Conservation (phyloP, 1,140 invertebrate genomes). For the Aleiodes sp. region DNA sequence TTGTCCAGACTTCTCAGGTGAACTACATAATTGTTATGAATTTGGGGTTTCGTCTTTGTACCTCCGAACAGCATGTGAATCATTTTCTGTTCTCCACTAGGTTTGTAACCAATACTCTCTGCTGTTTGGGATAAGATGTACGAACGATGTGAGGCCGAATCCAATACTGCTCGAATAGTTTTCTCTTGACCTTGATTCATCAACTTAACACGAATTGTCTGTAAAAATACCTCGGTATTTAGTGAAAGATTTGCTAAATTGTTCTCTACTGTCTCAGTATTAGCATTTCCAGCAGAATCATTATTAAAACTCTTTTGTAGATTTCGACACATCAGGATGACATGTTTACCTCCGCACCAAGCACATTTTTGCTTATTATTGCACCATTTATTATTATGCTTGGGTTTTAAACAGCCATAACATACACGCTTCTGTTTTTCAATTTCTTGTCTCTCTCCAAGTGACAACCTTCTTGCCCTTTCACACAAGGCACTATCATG, state of each 20-base stretch:
- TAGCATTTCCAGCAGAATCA: neutral
- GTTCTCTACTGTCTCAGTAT: conserved; percentile 8
- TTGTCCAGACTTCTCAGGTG: conserved; percentile 30
- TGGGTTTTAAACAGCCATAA: conserved; percentile 32
- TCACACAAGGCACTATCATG: conserved; percentile 30
- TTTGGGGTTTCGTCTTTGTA: neutral
- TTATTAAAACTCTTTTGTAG: neutral
- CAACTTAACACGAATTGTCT: conserved; percentile 30
- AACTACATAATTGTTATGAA: conserved; percentile 29
- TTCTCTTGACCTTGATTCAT: conserved; percentile 4
- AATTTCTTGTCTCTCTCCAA: conserved; percentile 26
- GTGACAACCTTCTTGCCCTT: conserved; percentile 31
- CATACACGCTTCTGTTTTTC: conserved; percentile 31
- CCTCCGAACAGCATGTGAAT: conserved; percentile 34
- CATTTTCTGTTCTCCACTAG: conserved; percentile 20
- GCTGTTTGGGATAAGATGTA: conserved; percentile 24
- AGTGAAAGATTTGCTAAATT: conserved; percentile 23
- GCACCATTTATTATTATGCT: conserved; percentile 28
- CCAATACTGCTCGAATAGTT: conserved; percentile 24
- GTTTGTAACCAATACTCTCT: conserved; percentile 14
- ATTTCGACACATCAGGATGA: conserved; percentile 30
- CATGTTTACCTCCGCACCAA: conserved; percentile 30
- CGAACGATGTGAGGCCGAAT: conserved; percentile 31
- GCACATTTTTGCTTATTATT: conserved; percentile 29
- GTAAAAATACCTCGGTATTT: conserved; percentile 31